Evolutionary conservation across 2,888 invertebrate species (phyloP).

Genomic region (Himalopsyche anomala): DNA sequence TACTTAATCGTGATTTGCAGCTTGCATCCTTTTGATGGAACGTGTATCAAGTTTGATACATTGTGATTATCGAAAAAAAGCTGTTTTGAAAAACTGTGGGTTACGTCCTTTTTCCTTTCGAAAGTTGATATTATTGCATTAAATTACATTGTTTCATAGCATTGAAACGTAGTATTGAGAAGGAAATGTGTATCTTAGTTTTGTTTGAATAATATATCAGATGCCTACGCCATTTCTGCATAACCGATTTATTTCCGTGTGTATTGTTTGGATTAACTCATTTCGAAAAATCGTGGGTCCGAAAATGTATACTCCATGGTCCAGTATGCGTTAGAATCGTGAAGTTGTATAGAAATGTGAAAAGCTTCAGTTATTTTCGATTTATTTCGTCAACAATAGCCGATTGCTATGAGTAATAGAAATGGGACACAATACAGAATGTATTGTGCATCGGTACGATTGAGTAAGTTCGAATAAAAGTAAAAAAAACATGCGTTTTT

Average conservation of each 20-base stretch:
- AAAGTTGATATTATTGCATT: too few relatives aligned
- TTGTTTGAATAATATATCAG: constrained; percentile 28
- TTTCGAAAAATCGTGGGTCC: constrained; percentile 35
- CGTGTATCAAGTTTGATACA: too few relatives aligned
- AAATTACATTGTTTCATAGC: too few relatives aligned
- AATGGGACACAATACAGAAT: neutral
- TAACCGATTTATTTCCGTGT: constrained; percentile 14
- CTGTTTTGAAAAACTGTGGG: too few relatives aligned
- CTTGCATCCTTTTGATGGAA: too few relatives aligned
- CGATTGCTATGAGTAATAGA: neutral
- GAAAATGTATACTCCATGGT: neutral
- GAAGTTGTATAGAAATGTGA: neutral
- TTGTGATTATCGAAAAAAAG: too few relatives aligned
- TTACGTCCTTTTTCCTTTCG: too few relatives aligned
- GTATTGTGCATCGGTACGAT: neutral
- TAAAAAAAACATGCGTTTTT: constrained; percentile 1
- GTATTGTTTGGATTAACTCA: constrained; percentile 17
- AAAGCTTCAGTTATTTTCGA: neutral
- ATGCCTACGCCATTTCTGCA: constrained; percentile 32
- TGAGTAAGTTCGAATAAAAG: neutral
- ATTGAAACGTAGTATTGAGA: neutral
- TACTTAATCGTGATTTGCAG: too few relatives aligned
- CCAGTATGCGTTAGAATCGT: neutral
- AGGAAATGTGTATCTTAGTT: constrained; percentile 7
- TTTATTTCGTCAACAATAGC: neutral